Evolutionary conservation across 2,888 invertebrate genomes (phyloP).

Genomic region (Troglohyphantes excavatus): DNA sequence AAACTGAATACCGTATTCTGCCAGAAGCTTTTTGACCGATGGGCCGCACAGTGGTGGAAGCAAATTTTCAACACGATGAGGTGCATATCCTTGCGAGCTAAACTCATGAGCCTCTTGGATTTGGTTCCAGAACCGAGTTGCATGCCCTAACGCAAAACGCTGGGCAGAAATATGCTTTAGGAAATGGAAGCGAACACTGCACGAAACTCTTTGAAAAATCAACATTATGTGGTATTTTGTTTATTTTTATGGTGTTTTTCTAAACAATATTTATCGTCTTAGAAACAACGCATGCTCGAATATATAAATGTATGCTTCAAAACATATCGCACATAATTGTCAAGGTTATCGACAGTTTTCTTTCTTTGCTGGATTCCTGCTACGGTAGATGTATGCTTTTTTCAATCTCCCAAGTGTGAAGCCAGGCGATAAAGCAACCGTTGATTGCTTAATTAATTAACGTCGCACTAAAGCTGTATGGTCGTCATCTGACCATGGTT

Average conservation of each 20-base stretch:
- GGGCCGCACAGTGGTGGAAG: slow-evolving; percentile 83
- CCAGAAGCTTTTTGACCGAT: slow-evolving; percentile 86
- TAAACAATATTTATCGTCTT: too few relatives aligned
- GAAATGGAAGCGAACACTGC: neutral
- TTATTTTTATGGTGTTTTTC: too few relatives aligned
- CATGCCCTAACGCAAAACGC: slow-evolving; percentile 18
- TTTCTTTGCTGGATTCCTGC: neutral
- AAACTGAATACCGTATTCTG: slow-evolving; percentile 85
- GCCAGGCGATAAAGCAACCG: too few relatives aligned
- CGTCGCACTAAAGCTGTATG: too few relatives aligned
- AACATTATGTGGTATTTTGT: neutral
- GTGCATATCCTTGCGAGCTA: neutral
- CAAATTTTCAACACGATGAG: neutral
- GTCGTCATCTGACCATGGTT: too few relatives aligned
- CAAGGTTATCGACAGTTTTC: neutral
- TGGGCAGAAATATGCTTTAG: neutral
- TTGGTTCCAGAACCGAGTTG: neutral
- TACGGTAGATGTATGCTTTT: too few relatives aligned
- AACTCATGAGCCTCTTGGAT: too few relatives aligned
- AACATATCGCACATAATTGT: neutral
- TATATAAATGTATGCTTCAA: too few relatives aligned
- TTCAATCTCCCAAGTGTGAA: too few relatives aligned
- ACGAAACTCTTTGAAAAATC: neutral
- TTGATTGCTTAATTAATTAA: too few relatives aligned
- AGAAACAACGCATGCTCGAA: too few relatives aligned